Evolutionary conservation across 1,140 invertebrate genomes (phyloP), one percentile per base, ranked within the genome.

Genomic region (Pteromalus puparum): DNA sequence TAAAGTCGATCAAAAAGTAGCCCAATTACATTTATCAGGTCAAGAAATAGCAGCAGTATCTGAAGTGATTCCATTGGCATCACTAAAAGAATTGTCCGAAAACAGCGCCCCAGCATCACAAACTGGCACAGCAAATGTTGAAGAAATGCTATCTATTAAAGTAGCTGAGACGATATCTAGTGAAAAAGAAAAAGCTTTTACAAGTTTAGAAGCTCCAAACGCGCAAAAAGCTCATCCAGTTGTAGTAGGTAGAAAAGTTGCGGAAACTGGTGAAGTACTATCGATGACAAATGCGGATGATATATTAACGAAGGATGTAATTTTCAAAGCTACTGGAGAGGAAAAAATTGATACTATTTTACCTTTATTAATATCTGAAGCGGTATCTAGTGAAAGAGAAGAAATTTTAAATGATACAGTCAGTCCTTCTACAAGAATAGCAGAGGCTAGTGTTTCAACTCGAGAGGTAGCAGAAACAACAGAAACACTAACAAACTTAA

Each of bases 161-260:
- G 73, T 91, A 72, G 87, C 86, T 13, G 86, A 92, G 86, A 86
- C 88, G 6, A 48, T 87, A 79, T 81, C 82, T 1, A 87, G 84
- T 77, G 90, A 92, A 87, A 86, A 87, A 83, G 91, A 90, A 89
- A 85, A 87, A 21, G 10, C 75, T 0, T 83, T 89, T 53, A 34
- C 48, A 12, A 82, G 46, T 34, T 12, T 73, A 18, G 87, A 89
- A 68, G 53, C 82, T 24, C 88, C 89, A 12, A 48, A 15, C 2
- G 12, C 82, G 73, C 87, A 88, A 65, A 78, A n/a, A 26, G 89
- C 88, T 42, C 28, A 88, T 42, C 34, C 86, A 9, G 82, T 81
- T 72, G 76, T 90, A 68, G 46, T 83, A 1, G 90, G 92, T 9
- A 89, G 91, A 86, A 89, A 92, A 87, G 86, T 91, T 7, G 90